Conservation (phyloP, 37 sponge, comb jelly and placozoan genomes). For the Theonella swinhoei region DNA sequence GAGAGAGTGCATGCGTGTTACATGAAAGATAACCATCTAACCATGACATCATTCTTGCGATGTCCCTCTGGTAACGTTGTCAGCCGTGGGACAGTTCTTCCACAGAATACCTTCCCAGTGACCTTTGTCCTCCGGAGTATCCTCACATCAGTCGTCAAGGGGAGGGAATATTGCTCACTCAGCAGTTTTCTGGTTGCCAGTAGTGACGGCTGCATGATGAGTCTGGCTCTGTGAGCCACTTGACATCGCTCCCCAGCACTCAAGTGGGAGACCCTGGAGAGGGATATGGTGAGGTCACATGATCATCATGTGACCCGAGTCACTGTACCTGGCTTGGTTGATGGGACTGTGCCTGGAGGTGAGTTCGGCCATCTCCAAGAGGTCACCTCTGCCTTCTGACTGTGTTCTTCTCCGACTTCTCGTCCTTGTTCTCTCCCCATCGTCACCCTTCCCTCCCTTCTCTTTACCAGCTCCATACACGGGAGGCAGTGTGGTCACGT, state of each 20-base stretch:
- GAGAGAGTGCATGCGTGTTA: constrained; percentile 16
- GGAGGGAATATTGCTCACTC: constrained; percentile 21
- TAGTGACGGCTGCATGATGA: constrained; percentile 52
- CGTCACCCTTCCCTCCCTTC: background rate
- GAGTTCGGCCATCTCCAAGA: background rate
- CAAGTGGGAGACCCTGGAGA: too few species aligned
- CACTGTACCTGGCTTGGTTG: constrained; percentile 31
- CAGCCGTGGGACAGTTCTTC: background rate
- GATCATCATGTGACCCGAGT: too few species aligned
- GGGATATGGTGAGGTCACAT: too few species aligned
- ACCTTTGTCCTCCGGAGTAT: background rate
- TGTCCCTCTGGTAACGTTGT: background rate
- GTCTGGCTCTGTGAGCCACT: constrained; percentile 22
- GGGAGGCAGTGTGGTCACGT: constrained; percentile 72
- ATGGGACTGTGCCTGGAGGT: background rate
- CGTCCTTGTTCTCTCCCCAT: too few species aligned
- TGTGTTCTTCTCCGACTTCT: background rate
- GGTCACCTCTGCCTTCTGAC: background rate
- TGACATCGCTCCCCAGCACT: background rate
- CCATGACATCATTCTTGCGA: background rate
- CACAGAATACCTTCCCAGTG: background rate
- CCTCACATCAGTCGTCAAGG: background rate
- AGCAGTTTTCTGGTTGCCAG: constrained; percentile 54
- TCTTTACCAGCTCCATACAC: background rate
- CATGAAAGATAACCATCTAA: too few species aligned